Conservation (phyloP, 1,140 invertebrate genomes). For the Nilaparvata lugens region DNA sequence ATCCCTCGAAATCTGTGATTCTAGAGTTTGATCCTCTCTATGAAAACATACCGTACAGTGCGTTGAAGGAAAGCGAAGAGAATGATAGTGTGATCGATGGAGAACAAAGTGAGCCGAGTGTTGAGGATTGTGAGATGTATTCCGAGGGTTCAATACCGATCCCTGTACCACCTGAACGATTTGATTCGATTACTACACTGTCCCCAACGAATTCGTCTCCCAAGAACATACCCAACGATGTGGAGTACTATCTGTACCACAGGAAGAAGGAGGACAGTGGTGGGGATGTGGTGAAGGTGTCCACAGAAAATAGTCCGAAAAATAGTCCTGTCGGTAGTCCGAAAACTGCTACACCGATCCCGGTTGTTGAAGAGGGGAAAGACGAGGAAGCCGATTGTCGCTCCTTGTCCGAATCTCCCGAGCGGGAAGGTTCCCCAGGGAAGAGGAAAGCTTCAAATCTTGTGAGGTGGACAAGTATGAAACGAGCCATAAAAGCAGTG, state of each 20-base stretch:
- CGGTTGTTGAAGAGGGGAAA: slow-evolving; percentile 23
- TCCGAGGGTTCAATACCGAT: slow-evolving; percentile 9
- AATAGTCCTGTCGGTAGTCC: background rate
- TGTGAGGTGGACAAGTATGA: slow-evolving; percentile 31
- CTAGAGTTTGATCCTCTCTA: slow-evolving; percentile 30
- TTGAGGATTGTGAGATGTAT: background rate
- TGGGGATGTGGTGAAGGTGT: background rate
- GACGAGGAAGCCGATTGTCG: slow-evolving; percentile 4
- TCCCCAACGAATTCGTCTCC: background rate
- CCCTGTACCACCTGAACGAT: slow-evolving; percentile 23
- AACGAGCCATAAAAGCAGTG: slow-evolving; percentile 34
- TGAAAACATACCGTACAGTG: slow-evolving; percentile 18
- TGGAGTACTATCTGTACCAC: slow-evolving; percentile 20
- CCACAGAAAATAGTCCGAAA: background rate
- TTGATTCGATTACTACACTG: slow-evolving; percentile 23
- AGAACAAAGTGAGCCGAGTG: background rate
- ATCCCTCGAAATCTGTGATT: slow-evolving; percentile 26
- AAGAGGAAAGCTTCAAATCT: slow-evolving; percentile 28
- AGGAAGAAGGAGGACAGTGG: slow-evolving; percentile 8
- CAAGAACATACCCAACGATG: slow-evolving; percentile 12
- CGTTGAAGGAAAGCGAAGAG: background rate
- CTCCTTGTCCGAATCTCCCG: slow-evolving; percentile 13
- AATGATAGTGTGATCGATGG: background rate
- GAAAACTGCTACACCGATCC: background rate
- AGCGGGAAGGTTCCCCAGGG: slow-evolving; percentile 32